Evolutionary conservation across 2,113 vertebrate genomes (phyloP).

Genomic region (Notothenia coriiceps): DNA sequence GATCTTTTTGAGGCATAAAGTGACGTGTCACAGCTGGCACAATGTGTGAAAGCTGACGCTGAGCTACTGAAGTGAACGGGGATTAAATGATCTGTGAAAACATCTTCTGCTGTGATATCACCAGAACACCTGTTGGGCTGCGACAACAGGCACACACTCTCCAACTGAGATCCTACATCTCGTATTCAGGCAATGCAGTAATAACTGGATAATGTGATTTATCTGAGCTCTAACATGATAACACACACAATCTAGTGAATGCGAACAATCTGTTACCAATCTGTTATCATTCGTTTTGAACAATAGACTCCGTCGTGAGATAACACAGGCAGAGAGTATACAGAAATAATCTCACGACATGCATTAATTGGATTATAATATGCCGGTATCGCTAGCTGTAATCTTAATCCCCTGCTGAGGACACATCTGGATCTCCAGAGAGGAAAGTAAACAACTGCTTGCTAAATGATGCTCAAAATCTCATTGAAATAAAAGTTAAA

Average conservation of each 20-base stretch:
- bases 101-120: slow-evolving; percentile 50
- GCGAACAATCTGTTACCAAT: slow-evolving; percentile 25
- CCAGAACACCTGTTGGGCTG: slow-evolving; percentile 58
- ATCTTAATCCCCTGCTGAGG: slow-evolving; percentile 67
- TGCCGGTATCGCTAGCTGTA: slow-evolving; percentile 48
- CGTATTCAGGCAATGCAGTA: slow-evolving; percentile 17
- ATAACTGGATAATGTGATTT: slow-evolving; percentile 51
- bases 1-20: slow-evolving; percentile 40
- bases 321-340: background rate
- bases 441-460: slow-evolving; percentile 70
- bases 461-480: slow-evolving; percentile 67
- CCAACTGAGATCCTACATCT: slow-evolving; percentile 32
- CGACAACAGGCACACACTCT: slow-evolving; percentile 26
- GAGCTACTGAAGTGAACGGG: slow-evolving; percentile 31
- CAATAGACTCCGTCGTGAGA: slow-evolving; percentile 43
- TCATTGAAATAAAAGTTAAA: slow-evolving; percentile 51
- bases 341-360: slow-evolving; percentile 31
- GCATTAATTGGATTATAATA: slow-evolving; percentile 74
- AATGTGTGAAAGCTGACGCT: slow-evolving; percentile 30
- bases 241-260: slow-evolving; percentile 25
- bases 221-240: slow-evolving; percentile 28
- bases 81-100: slow-evolving; percentile 59
- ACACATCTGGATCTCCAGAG: slow-evolving; percentile 66
- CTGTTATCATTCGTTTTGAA: slow-evolving; percentile 40
- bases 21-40: slow-evolving; percentile 45